phyloP scores from a whole-genome alignment of 1,140 invertebrate genomes.

The Drosophila busckii region DNA sequence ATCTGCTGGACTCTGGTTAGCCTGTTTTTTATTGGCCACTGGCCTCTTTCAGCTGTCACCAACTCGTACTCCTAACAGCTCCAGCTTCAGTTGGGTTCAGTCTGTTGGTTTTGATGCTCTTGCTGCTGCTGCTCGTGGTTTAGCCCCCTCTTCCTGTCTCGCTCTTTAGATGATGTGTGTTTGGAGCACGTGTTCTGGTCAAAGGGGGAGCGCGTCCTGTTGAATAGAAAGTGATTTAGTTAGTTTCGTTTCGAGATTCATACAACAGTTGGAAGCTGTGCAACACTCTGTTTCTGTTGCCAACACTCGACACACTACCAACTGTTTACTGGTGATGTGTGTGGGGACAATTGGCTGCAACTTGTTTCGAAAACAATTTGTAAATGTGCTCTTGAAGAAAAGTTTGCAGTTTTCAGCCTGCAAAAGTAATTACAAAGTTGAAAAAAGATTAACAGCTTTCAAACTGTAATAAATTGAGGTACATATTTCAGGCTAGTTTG shows the following conservation, averaged over 20 bases:
- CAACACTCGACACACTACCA: too few species aligned
- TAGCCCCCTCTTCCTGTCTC: constrained; percentile 24
- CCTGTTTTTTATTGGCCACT: constrained; percentile 63
- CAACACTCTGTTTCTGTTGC: too few species aligned
- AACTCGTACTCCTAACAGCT: background rate
- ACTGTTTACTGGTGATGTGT: background rate
- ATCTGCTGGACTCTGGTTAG: constrained; percentile 34
- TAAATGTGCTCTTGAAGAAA: constrained; percentile 36
- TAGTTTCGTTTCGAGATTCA: too few species aligned
- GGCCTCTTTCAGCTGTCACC: background rate
- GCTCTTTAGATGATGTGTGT: constrained; percentile 12
- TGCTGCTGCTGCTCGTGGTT: constrained; percentile 6
- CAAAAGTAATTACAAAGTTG: constrained; percentile 69
- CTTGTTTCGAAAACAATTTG: constrained; percentile 50
- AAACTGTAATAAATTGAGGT: constrained; percentile 51
- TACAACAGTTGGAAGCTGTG: constrained; percentile 1
- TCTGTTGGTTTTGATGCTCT: constrained; percentile 5
- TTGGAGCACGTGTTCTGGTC: constrained; percentile 31
- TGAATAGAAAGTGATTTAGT: constrained; percentile 72
- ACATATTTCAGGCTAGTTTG: constrained; percentile 43
- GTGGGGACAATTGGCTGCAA: constrained; percentile 29
- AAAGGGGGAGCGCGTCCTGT: constrained; percentile 48
- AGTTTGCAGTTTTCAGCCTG: constrained; percentile 45
- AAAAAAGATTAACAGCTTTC: constrained; percentile 59
- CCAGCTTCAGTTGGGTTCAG: constrained; percentile 7